Conservation (phyloP, 2,888 invertebrate species). For the Polymixis flavicincta region DNA sequence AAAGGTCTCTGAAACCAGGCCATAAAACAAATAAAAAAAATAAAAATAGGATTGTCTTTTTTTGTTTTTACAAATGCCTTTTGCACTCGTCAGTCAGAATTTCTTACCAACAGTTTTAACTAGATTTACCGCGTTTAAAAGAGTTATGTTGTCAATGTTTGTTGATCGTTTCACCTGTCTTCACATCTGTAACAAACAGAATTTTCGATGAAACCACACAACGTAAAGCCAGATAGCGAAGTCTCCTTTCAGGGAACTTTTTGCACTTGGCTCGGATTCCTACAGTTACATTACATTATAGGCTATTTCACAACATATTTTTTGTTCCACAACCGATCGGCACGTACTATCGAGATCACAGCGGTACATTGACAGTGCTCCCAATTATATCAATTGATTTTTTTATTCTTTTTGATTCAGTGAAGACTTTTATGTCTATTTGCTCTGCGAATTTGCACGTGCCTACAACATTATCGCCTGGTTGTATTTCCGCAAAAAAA, state of each 20-base stretch:
- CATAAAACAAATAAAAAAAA: no score
- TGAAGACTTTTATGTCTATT: conserved; percentile 45
- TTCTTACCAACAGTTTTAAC: not conserved
- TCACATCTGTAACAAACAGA: not conserved
- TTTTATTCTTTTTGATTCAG: conserved; percentile 51
- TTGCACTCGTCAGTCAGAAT: not conserved
- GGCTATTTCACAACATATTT: conserved; percentile 52
- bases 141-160: not conserved
- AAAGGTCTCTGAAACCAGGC: no score
- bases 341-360: conserved; percentile 54
- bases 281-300: conserved; percentile 14
- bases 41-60: not conserved
- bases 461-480: conserved; percentile 16
- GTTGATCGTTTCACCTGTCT: not conserved
- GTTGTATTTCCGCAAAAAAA: conserved; percentile 29
- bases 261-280: not conserved
- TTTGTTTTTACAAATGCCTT: not conserved
- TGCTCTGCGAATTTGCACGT: conserved; percentile 38
- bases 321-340: conserved; percentile 33
- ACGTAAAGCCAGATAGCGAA: not conserved
- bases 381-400: conserved; percentile 57
- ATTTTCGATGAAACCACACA: not conserved
- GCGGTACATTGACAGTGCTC: conserved; percentile 56
- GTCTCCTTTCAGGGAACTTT: not conserved
- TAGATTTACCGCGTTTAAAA: not conserved